Percentiles rank a stretch among this genome's conserved stretches.
These are phyloP conservation scores for Todus mexicanus DNA, from an alignment of 2,797 vertebrate genomes.

Conservation along the genomic window DNA sequence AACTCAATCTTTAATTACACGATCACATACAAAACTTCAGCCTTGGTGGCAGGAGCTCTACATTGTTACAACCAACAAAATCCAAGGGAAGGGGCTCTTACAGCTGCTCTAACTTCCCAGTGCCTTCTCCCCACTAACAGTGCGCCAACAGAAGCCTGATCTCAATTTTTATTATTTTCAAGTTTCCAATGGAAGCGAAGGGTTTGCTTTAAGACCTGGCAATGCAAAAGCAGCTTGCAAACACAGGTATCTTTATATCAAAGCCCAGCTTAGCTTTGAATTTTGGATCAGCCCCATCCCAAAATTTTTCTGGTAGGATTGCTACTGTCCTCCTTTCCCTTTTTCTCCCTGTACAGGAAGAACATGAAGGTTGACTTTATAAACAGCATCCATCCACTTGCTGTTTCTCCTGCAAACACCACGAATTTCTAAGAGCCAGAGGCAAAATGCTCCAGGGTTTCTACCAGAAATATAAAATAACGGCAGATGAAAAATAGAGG, in stretches of 20 bases:
- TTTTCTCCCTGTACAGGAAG: not conserved
- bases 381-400: rapidly evolving
- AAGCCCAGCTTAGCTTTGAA: not conserved
- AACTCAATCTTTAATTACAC: constrained; percentile 37
- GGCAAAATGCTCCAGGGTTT: not conserved
- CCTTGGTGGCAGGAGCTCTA: not conserved
- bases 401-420: not conserved
- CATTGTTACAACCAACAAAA: not conserved
- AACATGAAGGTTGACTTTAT: not conserved
- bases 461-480: not conserved
- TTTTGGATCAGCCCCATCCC: not conserved
- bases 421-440: not conserved
- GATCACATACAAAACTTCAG: constrained; percentile 11
- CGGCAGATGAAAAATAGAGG: not conserved
- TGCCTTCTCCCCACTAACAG: not conserved
- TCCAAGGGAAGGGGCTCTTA: not conserved
- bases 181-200: not conserved
- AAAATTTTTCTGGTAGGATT: not conserved
- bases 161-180: not conserved
- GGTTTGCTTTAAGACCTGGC: not conserved
- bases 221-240: not conserved
- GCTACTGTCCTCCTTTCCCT: not conserved
- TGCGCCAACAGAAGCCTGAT: not conserved
- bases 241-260: not conserved
- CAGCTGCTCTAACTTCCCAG: not conserved